Evolutionary conservation across 2,888 invertebrate species (phyloP).

Genomic region (Leptura quadrifasciata): DNA sequence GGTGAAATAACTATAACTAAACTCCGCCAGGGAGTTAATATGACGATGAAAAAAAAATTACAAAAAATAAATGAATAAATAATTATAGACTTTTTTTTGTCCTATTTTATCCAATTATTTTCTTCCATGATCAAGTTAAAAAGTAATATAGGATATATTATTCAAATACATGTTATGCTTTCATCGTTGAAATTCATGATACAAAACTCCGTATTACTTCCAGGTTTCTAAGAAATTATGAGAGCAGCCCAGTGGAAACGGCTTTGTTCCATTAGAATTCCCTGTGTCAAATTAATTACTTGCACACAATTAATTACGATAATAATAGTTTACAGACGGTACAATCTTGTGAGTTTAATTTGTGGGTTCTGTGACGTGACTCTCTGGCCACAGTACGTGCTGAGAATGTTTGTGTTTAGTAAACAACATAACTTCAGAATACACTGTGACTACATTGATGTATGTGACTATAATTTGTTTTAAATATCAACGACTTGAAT

Average conservation of each 20-base stretch:
- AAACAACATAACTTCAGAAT: not conserved
- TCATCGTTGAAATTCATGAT: no score
- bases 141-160: no score
- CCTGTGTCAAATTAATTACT: conserved; percentile 43
- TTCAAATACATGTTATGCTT: no score
- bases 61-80: no score
- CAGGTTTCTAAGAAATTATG: conserved; percentile 9
- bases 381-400: conserved; percentile 17
- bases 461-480: not conserved
- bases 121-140: no score
- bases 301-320: conserved; percentile 44
- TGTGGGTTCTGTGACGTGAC: conserved; percentile 14
- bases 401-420: conserved; percentile 26
- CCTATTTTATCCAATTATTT: no score
- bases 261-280: conserved; percentile 41
- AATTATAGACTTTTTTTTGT: no score
- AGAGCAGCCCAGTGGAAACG: conserved; percentile 10
- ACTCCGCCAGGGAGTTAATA: no score
- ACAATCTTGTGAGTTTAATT: conserved; percentile 32
- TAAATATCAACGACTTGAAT: not conserved
- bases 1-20: no score
- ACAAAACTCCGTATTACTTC: not conserved
- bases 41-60: no score
- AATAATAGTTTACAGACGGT: conserved; percentile 41
- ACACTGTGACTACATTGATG: not conserved